phyloP scores from a whole-genome alignment of 2,888 invertebrate species.

The Gerosis bhagava region DNA sequence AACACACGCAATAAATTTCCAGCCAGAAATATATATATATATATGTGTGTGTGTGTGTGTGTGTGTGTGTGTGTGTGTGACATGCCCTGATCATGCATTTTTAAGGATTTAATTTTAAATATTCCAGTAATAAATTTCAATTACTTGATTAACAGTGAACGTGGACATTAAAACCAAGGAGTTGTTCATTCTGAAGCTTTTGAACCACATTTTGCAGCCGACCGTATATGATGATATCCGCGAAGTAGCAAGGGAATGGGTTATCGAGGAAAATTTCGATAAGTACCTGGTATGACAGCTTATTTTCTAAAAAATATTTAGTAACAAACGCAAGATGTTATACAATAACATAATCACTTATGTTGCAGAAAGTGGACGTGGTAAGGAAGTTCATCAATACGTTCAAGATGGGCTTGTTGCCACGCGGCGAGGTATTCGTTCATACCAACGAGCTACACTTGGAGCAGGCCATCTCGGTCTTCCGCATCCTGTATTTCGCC shows the following conservation, averaged over 20 bases:
- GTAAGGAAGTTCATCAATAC: constrained; percentile 81
- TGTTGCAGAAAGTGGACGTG: constrained; percentile 75
- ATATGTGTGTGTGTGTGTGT: no score
- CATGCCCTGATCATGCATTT: no score
- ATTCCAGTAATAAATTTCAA: no score
- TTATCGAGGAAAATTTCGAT: constrained; percentile 81
- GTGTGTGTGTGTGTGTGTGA: no score
- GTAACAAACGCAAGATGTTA: no score
- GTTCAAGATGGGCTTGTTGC: constrained; percentile 82
- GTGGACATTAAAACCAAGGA: constrained; percentile 79
- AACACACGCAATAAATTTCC: no score
- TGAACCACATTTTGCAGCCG: constrained; percentile 83
- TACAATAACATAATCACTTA: constrained; percentile 7
- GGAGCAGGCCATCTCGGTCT: constrained; percentile 83
- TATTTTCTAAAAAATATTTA: no score
- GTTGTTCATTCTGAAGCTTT: constrained; percentile 79
- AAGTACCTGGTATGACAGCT: constrained; percentile 81
- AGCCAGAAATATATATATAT: no score
- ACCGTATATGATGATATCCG: constrained; percentile 82
- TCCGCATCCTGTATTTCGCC: constrained; percentile 85
- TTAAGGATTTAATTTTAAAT: no score
- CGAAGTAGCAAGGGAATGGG: constrained; percentile 82
- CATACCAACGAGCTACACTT: constrained; percentile 83
- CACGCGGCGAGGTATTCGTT: constrained; percentile 83
- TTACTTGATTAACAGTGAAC: constrained; percentile 62